Conservation (phyloP, 2,888 invertebrate genomes). For the Petrolisthes manimaculis region DNA sequence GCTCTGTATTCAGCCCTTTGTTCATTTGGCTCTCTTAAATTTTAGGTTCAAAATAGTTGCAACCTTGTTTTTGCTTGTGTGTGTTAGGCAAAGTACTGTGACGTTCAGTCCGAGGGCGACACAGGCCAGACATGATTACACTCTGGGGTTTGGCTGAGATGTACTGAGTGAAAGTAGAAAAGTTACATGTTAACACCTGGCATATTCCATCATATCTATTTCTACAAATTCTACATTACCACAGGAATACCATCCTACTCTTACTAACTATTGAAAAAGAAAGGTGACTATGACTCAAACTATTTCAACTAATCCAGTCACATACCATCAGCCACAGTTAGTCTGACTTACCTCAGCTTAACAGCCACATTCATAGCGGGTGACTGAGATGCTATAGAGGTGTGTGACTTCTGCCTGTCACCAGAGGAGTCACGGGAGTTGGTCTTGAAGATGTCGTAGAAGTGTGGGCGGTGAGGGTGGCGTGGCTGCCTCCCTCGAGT, state of each 20-base stretch:
- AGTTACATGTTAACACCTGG: constrained; percentile 20
- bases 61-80: constrained; percentile 23
- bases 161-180: constrained; percentile 44
- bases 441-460: constrained; percentile 36
- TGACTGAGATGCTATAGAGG: constrained; percentile 68
- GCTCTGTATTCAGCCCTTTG: not conserved
- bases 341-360: constrained; percentile 77
- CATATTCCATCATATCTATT: constrained; percentile 14
- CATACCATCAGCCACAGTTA: not conserved
- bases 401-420: constrained; percentile 56
- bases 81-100: constrained; percentile 10
- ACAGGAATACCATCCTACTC: not conserved
- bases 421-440: constrained; percentile 41
- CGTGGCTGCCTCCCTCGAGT: constrained; percentile 5
- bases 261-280: not conserved
- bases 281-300: not conserved
- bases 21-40: not conserved
- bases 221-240: constrained; percentile 5
- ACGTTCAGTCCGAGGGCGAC: constrained; percentile 12
- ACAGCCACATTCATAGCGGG: constrained; percentile 77
- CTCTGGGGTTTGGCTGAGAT: constrained; percentile 40
- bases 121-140: constrained; percentile 33
- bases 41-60: constrained; percentile 13
- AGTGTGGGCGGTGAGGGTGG: constrained; percentile 29
- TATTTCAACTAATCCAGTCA: not conserved